phyloP scores from a whole-genome alignment of 2,888 invertebrate species.

The Dasypogon diadema region DNA sequence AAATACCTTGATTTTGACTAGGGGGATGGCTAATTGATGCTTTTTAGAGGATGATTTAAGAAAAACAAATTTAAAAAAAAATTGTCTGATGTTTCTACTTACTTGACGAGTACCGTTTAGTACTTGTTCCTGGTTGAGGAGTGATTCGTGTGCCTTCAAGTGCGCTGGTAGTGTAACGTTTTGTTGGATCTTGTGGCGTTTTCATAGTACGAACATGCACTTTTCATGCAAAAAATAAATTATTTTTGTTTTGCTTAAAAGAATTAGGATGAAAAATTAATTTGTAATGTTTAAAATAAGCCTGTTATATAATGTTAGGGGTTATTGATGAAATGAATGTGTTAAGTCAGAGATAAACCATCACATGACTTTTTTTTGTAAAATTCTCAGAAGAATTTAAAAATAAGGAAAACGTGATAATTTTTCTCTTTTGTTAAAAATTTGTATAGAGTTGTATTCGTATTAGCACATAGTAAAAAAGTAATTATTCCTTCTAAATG shows the following conservation, averaged over 20 bases:
- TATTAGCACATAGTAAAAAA: too few species aligned
- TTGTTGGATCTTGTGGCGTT: slow-evolving; percentile 45
- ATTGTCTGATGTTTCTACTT: slow-evolving; percentile 37
- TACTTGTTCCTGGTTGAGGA: slow-evolving; percentile 33
- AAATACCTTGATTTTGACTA: not conserved
- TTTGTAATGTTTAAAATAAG: not conserved
- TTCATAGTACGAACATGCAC: slow-evolving; percentile 47
- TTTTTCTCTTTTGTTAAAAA: too few species aligned
- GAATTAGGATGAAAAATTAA: not conserved
- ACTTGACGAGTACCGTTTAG: slow-evolving; percentile 54
- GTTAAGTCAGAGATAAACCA: too few species aligned
- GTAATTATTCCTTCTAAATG: too few species aligned
- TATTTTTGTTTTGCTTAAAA: slow-evolving; percentile 32
- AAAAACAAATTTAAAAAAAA: not conserved
- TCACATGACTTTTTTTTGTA: too few species aligned
- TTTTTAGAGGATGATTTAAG: not conserved
- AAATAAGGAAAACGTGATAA: too few species aligned
- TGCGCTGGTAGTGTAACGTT: slow-evolving; percentile 39
- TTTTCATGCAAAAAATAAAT: slow-evolving; percentile 46
- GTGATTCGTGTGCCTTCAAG: slow-evolving; percentile 20
- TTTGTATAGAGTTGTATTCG: too few species aligned
- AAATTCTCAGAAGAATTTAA: too few species aligned
- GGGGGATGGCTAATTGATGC: not conserved
- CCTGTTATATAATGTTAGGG: too few species aligned
- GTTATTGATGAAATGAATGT: too few species aligned